phyloP scores from a whole-genome alignment of 2,113 vertebrate genomes.

The Seriola rivoliana region DNA sequence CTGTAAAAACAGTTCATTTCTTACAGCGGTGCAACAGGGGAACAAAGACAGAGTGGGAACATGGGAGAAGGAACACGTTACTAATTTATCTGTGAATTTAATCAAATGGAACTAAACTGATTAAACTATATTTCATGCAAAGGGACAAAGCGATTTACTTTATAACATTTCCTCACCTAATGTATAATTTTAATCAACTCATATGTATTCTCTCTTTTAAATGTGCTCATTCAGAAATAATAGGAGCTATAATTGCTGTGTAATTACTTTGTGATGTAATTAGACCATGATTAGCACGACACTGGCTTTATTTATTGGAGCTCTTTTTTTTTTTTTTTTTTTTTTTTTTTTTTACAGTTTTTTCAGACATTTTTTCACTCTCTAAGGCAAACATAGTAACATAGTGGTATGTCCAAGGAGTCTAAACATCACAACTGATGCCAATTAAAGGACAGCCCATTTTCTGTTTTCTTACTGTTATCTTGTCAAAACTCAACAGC shows the following conservation, averaged over 20 bases:
- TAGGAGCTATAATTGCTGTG: conserved; percentile 76
- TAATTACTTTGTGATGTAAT: conserved; percentile 81
- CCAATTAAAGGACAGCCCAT: conserved; percentile 28
- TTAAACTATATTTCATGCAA: conserved; percentile 71
- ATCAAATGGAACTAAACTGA: conserved; percentile 74
- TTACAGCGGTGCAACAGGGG: not conserved
- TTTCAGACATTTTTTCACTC: conserved; percentile 29
- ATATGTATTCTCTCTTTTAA: conserved; percentile 75
- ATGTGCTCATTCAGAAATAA: conserved; percentile 71
- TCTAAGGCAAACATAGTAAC: conserved; percentile 9
- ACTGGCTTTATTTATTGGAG: conserved; percentile 68
- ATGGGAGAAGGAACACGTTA: conserved; percentile 34
- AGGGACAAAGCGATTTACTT: conserved; percentile 66
- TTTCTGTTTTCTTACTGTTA: conserved; percentile 18
- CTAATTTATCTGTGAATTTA: conserved; percentile 63
- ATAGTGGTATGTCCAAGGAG: not conserved
- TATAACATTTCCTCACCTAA: conserved; percentile 70
- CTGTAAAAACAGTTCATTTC: conserved; percentile 37
- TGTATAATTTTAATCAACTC: conserved; percentile 81
- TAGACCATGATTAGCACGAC: conserved; percentile 74
- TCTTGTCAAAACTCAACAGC: conserved; percentile 34
- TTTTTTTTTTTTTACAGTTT: conserved; percentile 28
- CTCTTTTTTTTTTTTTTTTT: conserved; percentile 18
- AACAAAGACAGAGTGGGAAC: conserved; percentile 40
- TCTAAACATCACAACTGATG: conserved; percentile 13